These are phyloP conservation scores for Alouatta palliata DNA, from an alignment of 2,113 vertebrate species.

Conservation along the genomic window DNA sequence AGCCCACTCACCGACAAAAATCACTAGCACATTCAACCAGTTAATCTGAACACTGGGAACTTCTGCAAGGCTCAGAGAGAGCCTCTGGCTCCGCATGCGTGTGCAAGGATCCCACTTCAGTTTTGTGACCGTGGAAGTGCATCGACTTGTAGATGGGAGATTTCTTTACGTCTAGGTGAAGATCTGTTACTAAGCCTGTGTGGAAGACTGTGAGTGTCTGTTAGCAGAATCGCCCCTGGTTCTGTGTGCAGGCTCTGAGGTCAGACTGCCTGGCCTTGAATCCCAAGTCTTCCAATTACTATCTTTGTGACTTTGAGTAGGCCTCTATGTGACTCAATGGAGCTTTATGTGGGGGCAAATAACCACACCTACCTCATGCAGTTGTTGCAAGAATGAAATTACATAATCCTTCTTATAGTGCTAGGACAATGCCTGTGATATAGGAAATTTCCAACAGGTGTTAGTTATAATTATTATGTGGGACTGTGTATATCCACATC, in stretches of 20 bases:
- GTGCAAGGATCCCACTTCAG: too few species aligned
- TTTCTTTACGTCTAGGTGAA: background rate
- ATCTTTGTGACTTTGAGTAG: background rate
- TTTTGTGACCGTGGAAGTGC: background rate
- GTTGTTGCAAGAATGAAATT: background rate
- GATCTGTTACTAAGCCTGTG: background rate
- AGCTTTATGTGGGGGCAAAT: background rate
- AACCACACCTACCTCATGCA: background rate
- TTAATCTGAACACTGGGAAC: background rate
- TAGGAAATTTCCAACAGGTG: background rate
- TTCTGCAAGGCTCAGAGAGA: background rate
- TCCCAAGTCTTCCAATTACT: background rate
- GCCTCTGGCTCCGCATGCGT: accelerated
- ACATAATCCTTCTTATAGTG: background rate
- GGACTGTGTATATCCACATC: background rate
- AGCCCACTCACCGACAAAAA: background rate
- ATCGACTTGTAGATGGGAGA: background rate
- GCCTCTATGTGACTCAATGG: background rate
- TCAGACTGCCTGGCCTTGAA: background rate
- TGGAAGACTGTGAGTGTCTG: background rate
- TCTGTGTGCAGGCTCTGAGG: background rate
- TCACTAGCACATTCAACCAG: background rate
- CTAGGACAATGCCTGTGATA: background rate
- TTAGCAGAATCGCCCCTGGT: background rate
- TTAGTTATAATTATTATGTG: background rate